These are phyloP conservation scores for Furcula furcula DNA, from an alignment of 2,888 invertebrate species.

Conservation along the genomic window DNA sequence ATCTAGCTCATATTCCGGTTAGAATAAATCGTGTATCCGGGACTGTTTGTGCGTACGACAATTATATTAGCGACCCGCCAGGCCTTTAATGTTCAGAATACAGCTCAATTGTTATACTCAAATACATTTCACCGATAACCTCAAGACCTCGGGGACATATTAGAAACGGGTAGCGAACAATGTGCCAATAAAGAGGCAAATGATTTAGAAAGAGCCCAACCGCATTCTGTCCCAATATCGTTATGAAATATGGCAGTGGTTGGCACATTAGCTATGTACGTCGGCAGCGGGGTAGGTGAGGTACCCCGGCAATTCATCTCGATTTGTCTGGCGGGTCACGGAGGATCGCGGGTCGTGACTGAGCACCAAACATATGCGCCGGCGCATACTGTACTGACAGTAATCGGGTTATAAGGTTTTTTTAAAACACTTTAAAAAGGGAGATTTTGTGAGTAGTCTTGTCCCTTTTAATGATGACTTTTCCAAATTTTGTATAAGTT, in stretches of 20 bases:
- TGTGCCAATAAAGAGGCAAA: slow-evolving; percentile 5
- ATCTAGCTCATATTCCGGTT: too few relatives aligned
- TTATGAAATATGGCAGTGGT: slow-evolving; percentile 47
- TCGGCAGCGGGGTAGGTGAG: slow-evolving; percentile 43
- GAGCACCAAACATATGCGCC: slow-evolving; percentile 35
- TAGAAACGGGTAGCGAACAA: neutral
- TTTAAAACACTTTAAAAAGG: too few relatives aligned
- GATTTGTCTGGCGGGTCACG: slow-evolving; percentile 76
- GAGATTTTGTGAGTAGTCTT: too few relatives aligned
- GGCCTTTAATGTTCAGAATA: too few relatives aligned
- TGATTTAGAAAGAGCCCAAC: slow-evolving; percentile 29
- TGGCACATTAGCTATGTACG: slow-evolving; percentile 43
- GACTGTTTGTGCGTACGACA: too few relatives aligned
- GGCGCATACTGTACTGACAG: slow-evolving; percentile 29
- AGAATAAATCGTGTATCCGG: too few relatives aligned
- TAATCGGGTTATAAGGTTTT: slow-evolving; percentile 28
- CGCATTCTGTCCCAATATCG: slow-evolving; percentile 16
- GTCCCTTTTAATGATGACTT: too few relatives aligned
- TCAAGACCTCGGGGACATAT: neutral
- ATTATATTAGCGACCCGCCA: too few relatives aligned
- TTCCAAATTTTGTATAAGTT: too few relatives aligned
- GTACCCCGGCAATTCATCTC: slow-evolving; percentile 70
- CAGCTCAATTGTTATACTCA: too few relatives aligned
- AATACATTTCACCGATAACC: too few relatives aligned
- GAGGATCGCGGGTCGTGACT: slow-evolving; percentile 63